Evolutionary conservation across 2,113 vertebrate genomes (phyloP), one percentile per base, ranked within the genome.

Genomic region (Eubucco bourcierii): DNA sequence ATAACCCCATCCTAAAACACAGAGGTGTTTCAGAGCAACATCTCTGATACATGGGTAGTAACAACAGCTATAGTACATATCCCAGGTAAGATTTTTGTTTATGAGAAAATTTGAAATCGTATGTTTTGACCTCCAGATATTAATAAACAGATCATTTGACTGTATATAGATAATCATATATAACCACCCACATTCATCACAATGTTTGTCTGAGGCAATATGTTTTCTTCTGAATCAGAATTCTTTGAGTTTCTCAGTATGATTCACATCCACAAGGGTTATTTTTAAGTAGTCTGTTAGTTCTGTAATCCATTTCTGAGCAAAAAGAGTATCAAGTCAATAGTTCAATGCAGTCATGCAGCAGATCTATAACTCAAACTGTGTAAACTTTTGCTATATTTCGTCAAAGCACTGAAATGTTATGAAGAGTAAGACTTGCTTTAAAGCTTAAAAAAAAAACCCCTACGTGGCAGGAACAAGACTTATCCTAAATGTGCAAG

Each of bases 251-350:
- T 88, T 93, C 56, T 85, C 67, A 53, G 41, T 44, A 63, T 82
- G 80, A 93, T 73, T 96, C 87, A 89, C 56, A 82, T 56, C 31
- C 72, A 28, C 12, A 85, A 50, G 7, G 34, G 65, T 68, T 94
- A 92, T 92, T 94, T 90, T 90, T 74, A 90, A 91, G 91, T 60
- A 89, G 89, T 64, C 60, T 85, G 72, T 75, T 79, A 94, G 41
- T 47, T 92, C 87, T 70, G 72, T 89, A 89, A 89, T 83, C 78
- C 33, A 39, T 83, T 90, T 93, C 67, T 81, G 81, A 61, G 63
- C 77, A 33, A 84, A 89, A 59, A 74, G 29, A 80, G 15, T 87
- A 74, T 77, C 78, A 92, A 92, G 64, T 77, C 84, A 52, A 31
- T 12, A 50, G 14, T 68, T 76, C 29, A 67, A 74, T 67, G 47